Evolutionary conservation across 2,797 vertebrate genomes (phyloP), one percentile per base, ranked within the genome.

Genomic region (Mus minutoides): DNA sequence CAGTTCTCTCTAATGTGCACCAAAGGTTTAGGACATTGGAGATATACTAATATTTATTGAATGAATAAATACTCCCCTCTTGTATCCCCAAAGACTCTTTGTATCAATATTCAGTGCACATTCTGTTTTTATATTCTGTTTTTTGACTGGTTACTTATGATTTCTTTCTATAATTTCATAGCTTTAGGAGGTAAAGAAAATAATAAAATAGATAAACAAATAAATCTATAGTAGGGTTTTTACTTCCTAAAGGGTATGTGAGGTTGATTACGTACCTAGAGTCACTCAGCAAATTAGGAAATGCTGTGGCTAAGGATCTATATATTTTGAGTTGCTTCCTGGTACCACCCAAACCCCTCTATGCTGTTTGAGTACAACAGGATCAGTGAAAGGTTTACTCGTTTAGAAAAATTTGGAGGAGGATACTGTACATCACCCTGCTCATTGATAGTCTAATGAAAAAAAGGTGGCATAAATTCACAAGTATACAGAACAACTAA

Each of bases 361-460:
- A 17, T 10, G 0, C 5, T 73, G 56, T 34, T 96, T 96, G 56
- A 71, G 69, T 34, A 92, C 46, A 76, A 85, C 43, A 79, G 90
- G 10, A 21, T 92, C 52, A n/a, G 19, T 17, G 40, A 60, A 73
- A 90, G 31, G 7, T 93, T 83, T 76, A 10, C 40, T 93, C 90
- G 26, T 88, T 96, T 96, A 92, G 49, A 91, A 97, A 97, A 94
- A 75, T 46, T 88, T 76, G 62, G 62, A 91, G 26, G 54, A 60
- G 17, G 43, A 5, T 67, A 31, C n/a, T 88, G 75, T 46, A 76
- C 92, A 96, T 96, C 46, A 92, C n/a, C 11, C 78, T 49, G 56
- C 46, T 96, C 91, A 87, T 77, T 90, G 89, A 85, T 52, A 93
- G 89, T 83, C 90, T 88, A 96, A 92, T 93, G 75, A 87, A 78